Evolutionary conservation across 2,888 invertebrate species (phyloP), one percentile per base, ranked within the genome.

Genomic region (Melolontha melolontha): DNA sequence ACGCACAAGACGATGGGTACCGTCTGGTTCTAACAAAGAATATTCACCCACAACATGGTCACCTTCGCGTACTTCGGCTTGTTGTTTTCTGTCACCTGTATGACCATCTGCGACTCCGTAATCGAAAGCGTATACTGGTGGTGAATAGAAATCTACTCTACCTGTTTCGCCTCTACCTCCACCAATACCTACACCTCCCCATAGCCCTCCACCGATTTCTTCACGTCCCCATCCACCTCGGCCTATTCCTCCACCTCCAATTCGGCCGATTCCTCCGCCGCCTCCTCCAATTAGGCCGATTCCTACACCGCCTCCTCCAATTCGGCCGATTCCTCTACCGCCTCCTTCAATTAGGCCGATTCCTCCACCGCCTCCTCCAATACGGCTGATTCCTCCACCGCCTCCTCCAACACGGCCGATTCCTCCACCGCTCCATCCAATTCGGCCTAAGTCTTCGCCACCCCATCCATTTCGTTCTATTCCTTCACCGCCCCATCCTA

Each of bases 71-170:
- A 75, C 41, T 72, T 84, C 84, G 66, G 81, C 80, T 64, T 84
- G 84, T 64, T 80, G 78, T 70, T 84, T 84, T 39, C 82, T 80
- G 68, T 84, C 84, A 0, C 84, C 84, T 16, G 84, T 84, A 68
- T 83, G 81, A 1, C 80, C 79, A 76, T 84, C 84, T 50, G 80
- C 79, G 1, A 84, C 83, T 1, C 78, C 72, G 72, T 84, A 84
- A 8, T 80, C 77, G 71, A 83, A 84, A 67, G 82, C 83, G 67
- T 84, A 84, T 57, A 81, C 80, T 42, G 80, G 81, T 66, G 83
- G 84, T 0, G 81, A 81, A 11, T 81, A 66, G n/a, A 55, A 68
- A 8, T 67, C 67, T 10, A 47, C 39, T 12, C 39, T 64, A 11
- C 51, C 64, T 27, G 22, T 57, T 12, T 49, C 50, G 11, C 17